Evolutionary conservation across 2,113 vertebrate species (phyloP), one percentile per base, ranked within the genome.

Genomic region (Prunella himalayana): DNA sequence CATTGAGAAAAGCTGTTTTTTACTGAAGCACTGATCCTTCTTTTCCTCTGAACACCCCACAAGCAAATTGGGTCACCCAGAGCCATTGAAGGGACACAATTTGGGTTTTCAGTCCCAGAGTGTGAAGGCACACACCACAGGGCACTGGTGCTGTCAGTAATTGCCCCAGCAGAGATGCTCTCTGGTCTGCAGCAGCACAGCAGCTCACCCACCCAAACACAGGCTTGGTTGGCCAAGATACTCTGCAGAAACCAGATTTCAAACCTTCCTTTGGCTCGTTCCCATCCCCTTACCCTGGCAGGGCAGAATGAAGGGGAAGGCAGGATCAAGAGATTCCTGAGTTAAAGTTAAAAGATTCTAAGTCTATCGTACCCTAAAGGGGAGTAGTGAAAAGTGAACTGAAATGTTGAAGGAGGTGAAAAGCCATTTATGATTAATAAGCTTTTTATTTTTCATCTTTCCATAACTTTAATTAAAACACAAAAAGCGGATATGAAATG

Each of bases 401-500:
- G 41, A 53, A 71, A 71, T 33, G 53, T 15, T 65, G 53, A 61
- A 87, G 68, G 13, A 61, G 75, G 78, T 72, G 31, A 95, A 91
- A 94, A 86, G 45, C 31, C 41, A n/a, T 60, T 76, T 82, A 64
- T 69, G 70, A 91, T 89, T 72, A 95, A 68, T n/a, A 50, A 91
- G n/a, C 27, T 30, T 76, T 44, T 28, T 44, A 37, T 45, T 92
- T 94, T 91, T 90, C 57, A 88, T 85, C 75, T 93, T 71, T 19
- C 92, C 18, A 10, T 28, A 31, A 71, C 35, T 66, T 77, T 41
- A 85, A 96, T 94, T 79, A 90, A 85, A 86, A 69, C 41, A 89
- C 25, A 66, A 61, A 60, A 42, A 65, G 8, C 27, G 61, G 70
- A 13, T 76, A 68, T 11, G 22, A 75, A 91, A 69, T 11, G 21